Conservation (phyloP, 2,113 vertebrate genomes). For the Phoenicopterus ruber region DNA sequence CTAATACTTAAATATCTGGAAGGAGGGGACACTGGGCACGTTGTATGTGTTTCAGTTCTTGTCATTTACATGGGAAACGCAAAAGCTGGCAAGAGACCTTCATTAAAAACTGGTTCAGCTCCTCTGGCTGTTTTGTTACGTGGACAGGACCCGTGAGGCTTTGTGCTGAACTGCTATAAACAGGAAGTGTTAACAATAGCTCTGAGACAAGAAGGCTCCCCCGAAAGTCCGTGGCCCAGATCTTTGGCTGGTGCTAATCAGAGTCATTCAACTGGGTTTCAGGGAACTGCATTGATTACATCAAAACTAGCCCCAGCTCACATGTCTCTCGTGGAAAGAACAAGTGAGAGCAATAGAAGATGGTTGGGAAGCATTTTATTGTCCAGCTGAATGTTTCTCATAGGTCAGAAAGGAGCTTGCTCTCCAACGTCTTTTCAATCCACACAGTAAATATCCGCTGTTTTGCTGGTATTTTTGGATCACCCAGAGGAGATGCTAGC, state of each 20-base stretch:
- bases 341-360: background rate
- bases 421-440: background rate
- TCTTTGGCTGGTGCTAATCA: conserved; percentile 36
- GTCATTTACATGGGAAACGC: background rate
- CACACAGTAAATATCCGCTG: background rate
- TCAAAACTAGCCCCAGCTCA: background rate
- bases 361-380: background rate
- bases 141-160: conserved; percentile 16
- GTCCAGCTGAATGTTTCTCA: background rate
- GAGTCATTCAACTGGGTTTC: background rate
- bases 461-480: background rate
- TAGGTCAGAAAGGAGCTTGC: background rate
- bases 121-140: background rate
- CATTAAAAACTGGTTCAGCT: background rate
- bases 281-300: background rate
- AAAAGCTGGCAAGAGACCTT: background rate
- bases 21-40: background rate
- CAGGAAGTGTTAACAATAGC: conserved; percentile 64
- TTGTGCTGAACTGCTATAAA: conserved; percentile 53
- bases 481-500: background rate
- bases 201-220: conserved; percentile 54
- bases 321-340: background rate
- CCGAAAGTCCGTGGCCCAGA: background rate
- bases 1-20: background rate
- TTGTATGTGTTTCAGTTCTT: background rate